These are phyloP conservation scores for Terrapene triunguis DNA, from an alignment of 2,113 vertebrate genomes.

Conservation along the genomic window DNA sequence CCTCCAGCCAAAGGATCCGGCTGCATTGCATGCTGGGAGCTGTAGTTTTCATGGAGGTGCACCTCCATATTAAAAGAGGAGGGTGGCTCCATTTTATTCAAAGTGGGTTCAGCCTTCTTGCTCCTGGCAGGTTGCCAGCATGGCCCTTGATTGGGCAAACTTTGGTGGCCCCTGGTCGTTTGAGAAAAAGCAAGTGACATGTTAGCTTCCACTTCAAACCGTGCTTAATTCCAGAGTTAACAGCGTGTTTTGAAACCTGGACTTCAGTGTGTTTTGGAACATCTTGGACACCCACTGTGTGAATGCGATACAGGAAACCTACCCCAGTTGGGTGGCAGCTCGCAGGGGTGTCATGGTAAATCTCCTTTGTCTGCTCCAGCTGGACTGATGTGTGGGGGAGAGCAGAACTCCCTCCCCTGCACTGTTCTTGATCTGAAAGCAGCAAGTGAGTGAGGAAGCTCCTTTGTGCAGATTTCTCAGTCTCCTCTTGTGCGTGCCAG, in stretches of 20 bases:
- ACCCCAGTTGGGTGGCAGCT: slow-evolving; percentile 37
- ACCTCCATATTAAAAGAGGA: slow-evolving; percentile 67
- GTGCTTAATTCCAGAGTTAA: slow-evolving; percentile 6
- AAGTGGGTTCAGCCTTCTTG: slow-evolving; percentile 7
- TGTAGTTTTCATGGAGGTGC: slow-evolving; percentile 55
- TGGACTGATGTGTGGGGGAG: slow-evolving; percentile 51
- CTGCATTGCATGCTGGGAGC: slow-evolving; percentile 60
- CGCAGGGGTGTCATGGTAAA: slow-evolving; percentile 47
- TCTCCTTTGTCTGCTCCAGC: slow-evolving; percentile 62
- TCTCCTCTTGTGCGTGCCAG: slow-evolving; percentile 73
- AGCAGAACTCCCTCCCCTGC: slow-evolving; percentile 51
- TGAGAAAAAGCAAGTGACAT: slow-evolving; percentile 1
- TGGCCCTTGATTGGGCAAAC: not conserved
- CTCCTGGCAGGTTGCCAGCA: not conserved
- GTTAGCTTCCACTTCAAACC: slow-evolving; percentile 4
- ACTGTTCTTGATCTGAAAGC: slow-evolving; percentile 71
- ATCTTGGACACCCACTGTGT: not conserved
- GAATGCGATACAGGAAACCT: not conserved
- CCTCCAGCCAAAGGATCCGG: fast-evolving
- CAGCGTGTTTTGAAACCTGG: slow-evolving; percentile 42
- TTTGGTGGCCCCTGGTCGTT: not conserved
- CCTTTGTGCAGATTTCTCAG: slow-evolving; percentile 74
- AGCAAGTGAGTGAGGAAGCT: slow-evolving; percentile 77
- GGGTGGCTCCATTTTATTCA: slow-evolving; percentile 64
- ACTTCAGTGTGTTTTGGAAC: slow-evolving; percentile 29